These are phyloP conservation scores for Hepsetus odoe DNA, from an alignment of 2,113 vertebrate species.

Conservation along the genomic window DNA sequence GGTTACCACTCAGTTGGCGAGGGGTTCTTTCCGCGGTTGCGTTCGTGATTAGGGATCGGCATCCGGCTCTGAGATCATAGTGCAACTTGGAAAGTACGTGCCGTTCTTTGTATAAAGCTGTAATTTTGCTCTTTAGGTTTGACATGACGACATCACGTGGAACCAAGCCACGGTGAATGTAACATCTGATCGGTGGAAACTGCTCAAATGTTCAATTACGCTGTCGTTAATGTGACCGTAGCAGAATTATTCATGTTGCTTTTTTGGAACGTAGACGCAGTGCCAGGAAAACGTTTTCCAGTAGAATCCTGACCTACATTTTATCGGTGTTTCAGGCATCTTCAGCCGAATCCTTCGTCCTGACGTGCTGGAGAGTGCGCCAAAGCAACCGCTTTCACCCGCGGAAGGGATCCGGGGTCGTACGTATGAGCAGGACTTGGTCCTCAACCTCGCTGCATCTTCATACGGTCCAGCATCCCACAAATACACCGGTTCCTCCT, in stretches of 20 bases:
- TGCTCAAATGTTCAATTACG: conserved; percentile 16
- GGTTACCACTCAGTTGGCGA: not conserved
- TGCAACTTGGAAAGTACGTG: conserved; percentile 16
- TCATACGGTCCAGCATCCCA: not conserved
- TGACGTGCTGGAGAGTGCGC: conserved; percentile 72
- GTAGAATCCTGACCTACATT: conserved; percentile 58
- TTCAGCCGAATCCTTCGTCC: conserved; percentile 62
- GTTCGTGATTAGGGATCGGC: not conserved
- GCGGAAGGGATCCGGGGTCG: conserved; percentile 19
- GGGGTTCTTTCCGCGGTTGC: not conserved
- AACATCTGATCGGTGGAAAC: not conserved
- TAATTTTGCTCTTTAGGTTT: conserved; percentile 18
- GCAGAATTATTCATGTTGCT: conserved; percentile 45
- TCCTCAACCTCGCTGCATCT: no score
- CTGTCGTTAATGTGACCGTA: conserved; percentile 47
- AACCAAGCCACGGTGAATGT: not conserved
- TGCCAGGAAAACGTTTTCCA: conserved; percentile 46
- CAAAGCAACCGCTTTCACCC: conserved; percentile 75
- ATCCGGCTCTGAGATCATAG: conserved; percentile 8
- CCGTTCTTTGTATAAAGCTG: conserved; percentile 4
- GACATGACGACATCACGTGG: not conserved
- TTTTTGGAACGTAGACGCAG: conserved; percentile 40
- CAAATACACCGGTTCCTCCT: not conserved
- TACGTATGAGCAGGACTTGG: conserved; percentile 6
- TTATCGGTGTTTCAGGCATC: conserved; percentile 71